Evolutionary conservation across 2,797 vertebrate genomes (phyloP), one percentile per base, ranked within the genome.

Genomic region (Silurus aristotelis): DNA sequence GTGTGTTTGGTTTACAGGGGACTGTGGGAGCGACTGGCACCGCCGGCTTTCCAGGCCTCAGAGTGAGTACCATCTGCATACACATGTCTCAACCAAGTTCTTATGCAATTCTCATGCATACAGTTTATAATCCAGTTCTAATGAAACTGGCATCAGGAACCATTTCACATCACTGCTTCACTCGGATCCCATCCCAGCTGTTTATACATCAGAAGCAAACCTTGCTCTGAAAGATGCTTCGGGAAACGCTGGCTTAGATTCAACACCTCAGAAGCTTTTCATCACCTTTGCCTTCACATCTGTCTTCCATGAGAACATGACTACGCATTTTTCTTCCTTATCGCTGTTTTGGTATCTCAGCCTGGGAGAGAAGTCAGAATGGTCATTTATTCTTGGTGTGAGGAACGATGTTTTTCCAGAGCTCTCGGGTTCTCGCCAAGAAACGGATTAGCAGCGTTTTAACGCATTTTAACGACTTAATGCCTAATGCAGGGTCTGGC

Each of bases 41-140:
- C 83, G 87, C 93, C 46, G 98, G 98, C 80, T 99, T 99, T 93
- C 97, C 97, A 86, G 98, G 98, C 68, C 93, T 99, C 82, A 96
- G 95, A 94, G 98, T 99, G 90, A 98, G 97, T 97, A 14, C 52
- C 43, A 46, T 38, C 46, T 46, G 25, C 85, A 56, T 4, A 20
- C 15, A 61, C 48, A 12, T 31, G 64, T 48, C 61, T 46, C 22
- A 46, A 1, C 25, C 13, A 48, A 2, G 17, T 27, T 19, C 52
- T 66, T 48, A 52, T 20, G 43, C 19, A 25, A 66, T 48, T 12
- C 43, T 64, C 14, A 48, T 17, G 13, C 61, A 46, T 27, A 15
- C 7, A 68, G 5, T 43, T 46, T 46, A 71, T 22, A n/a, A 3
- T 58, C 5, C 15, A 38, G 2, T 61, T 38, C 22, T 0, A 0